A percentile compares a stretch with the other conserved stretches of the same genome.
Evolutionary conservation across 2,797 vertebrate species (phyloP).

Genomic region (Prunella strophiata): DNA sequence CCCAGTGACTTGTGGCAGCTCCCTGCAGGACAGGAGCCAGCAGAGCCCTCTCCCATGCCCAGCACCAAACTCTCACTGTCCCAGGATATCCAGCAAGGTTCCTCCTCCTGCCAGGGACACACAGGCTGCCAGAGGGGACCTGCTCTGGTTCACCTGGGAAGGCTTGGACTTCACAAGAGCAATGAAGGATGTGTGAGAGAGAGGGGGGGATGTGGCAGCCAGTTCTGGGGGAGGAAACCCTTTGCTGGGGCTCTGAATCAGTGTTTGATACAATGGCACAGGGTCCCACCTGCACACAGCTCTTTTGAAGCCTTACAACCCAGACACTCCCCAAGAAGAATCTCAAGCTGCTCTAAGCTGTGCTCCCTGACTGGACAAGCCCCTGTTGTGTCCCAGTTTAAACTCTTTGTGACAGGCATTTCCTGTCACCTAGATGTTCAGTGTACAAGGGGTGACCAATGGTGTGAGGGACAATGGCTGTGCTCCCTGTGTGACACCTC

Average conservation of each 20-base stretch:
- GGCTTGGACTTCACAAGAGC: not conserved
- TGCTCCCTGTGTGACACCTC: not conserved
- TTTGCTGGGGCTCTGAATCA: not conserved
- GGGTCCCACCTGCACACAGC: not conserved
- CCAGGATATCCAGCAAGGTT: fast-evolving
- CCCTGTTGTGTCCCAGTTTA: not conserved
- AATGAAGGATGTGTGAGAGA: not conserved
- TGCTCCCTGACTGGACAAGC: not conserved
- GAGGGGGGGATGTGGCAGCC: not conserved
- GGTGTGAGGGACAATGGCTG: not conserved
- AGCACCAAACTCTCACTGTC: not conserved
- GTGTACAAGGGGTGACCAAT: not conserved
- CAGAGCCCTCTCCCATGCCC: not conserved
- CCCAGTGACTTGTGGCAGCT: not conserved
- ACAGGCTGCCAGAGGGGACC: fast-evolving
- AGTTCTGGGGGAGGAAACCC: not conserved
- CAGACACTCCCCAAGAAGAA: not conserved
- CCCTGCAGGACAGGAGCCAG: not conserved
- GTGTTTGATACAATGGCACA: fast-evolving
- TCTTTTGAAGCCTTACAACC: not conserved
- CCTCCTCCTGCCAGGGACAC: not conserved
- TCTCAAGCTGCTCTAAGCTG: not conserved
- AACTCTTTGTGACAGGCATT: not conserved
- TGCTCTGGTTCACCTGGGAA: fast-evolving
- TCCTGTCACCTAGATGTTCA: not conserved